These are phyloP conservation scores for Batillaria attramentaria DNA, from an alignment of 1,140 invertebrate species.

Conservation along the genomic window DNA sequence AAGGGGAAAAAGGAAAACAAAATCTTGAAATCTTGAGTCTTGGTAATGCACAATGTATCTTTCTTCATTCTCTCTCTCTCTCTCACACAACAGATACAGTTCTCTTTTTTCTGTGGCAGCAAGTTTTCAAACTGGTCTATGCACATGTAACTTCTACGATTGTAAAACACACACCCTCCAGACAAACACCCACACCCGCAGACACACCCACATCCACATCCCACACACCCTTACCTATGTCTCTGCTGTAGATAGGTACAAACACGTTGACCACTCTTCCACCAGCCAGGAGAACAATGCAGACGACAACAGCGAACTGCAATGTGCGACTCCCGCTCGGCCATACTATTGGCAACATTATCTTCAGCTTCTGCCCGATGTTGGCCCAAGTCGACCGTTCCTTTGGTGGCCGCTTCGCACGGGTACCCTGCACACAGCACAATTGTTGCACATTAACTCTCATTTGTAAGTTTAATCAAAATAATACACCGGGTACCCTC, in stretches of 20 bases:
- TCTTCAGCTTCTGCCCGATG: constrained; percentile 82
- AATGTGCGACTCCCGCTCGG: constrained; percentile 84
- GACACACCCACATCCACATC: neutral
- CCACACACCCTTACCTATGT: constrained; percentile 77
- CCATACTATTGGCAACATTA: constrained; percentile 93
- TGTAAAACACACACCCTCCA: neutral
- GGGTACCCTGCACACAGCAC: neutral
- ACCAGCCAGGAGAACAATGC: constrained; percentile 82
- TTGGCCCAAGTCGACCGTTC: constrained; percentile 63
- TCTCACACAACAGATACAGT: no score
- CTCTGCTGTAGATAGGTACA: constrained; percentile 94
- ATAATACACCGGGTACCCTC: no score
- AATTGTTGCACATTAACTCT: neutral
- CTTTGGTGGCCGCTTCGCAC: neutral
- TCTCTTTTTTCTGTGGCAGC: no score
- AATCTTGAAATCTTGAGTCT: no score
- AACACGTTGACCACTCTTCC: constrained; percentile 94
- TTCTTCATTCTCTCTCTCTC: no score
- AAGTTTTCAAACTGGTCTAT: no score
- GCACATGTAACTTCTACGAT: neutral
- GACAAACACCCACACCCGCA: neutral
- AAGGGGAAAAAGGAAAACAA: no score
- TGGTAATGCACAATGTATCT: no score
- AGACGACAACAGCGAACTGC: constrained; percentile 88
- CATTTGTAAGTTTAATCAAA: neutral